Evolutionary conservation across 2,797 vertebrate species (phyloP).

Genomic region (Syncerus caffer): DNA sequence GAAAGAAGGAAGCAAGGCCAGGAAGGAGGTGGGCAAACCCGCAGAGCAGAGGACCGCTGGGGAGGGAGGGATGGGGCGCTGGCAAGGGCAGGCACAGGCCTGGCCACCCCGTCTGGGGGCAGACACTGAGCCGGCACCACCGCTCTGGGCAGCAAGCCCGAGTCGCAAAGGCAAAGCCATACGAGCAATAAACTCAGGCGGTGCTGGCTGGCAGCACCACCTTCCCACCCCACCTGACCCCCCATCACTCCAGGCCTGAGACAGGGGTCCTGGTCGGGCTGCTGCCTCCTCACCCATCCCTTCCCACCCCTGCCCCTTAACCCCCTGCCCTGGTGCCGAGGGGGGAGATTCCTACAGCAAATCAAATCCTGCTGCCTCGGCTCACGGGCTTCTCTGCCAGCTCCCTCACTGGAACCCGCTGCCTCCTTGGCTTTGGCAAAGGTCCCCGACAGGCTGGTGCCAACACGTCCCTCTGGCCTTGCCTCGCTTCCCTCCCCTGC

Average conservation of each 20-base stretch:
- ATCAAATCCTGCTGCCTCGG: background rate
- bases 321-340: background rate
- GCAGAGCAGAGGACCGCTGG: background rate
- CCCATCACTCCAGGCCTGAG: background rate
- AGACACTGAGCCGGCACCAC: background rate
- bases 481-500: background rate
- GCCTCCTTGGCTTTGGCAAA: background rate
- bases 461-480: background rate
- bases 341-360: background rate
- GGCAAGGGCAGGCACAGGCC: background rate
- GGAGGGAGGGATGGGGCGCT: background rate
- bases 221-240: background rate
- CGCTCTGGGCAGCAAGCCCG: background rate
- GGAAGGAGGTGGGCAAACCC: background rate
- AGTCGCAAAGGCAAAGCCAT: background rate
- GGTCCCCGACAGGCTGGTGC: background rate
- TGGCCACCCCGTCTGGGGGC: background rate
- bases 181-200: background rate
- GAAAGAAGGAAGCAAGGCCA: background rate
- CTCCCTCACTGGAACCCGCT: background rate
- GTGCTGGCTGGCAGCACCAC: background rate
- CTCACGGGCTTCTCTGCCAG: background rate
- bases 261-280: background rate
- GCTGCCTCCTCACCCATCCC: background rate
- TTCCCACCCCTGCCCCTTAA: background rate